A percentile compares a stretch with the other conserved stretches of the same genome.
Conservation (phyloP, 2,888 invertebrate genomes). For the Plebejus anna region DNA sequence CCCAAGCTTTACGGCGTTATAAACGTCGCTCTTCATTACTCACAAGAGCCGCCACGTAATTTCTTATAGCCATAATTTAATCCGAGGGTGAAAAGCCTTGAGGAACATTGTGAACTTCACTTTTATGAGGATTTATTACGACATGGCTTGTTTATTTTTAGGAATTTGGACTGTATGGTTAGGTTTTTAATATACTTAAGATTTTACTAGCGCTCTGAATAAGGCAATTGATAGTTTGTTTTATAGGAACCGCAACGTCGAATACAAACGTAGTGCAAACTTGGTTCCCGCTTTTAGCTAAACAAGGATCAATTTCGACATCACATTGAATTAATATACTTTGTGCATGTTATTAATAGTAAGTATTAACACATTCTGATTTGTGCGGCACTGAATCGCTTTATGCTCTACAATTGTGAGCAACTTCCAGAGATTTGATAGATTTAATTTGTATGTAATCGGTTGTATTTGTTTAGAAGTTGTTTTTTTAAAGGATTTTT, state of each 20-base stretch:
- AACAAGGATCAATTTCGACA: too few relatives aligned
- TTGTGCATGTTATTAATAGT: too few relatives aligned
- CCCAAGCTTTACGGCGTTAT: conserved; percentile 47
- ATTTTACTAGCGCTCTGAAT: background rate
- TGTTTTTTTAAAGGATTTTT: too few relatives aligned
- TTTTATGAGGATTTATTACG: background rate
- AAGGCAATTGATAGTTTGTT: background rate
- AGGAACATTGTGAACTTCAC: background rate
- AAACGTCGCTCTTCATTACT: conserved; percentile 58
- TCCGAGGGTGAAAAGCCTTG: background rate
- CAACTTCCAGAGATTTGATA: too few relatives aligned
- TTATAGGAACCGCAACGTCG: background rate
- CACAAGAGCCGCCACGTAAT: conserved; percentile 32
- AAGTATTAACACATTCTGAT: too few relatives aligned
- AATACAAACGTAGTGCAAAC: too few relatives aligned
- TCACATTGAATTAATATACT: too few relatives aligned
- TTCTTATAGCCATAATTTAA: conserved; percentile 21
- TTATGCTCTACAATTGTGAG: too few relatives aligned
- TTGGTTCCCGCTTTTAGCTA: too few relatives aligned
- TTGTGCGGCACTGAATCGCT: too few relatives aligned
- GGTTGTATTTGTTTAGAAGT: too few relatives aligned
- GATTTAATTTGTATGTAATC: too few relatives aligned
- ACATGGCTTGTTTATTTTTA: background rate
- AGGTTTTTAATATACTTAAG: background rate
- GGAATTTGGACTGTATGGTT: background rate